These are phyloP conservation scores for Cheilosia pagana DNA, from an alignment of 2,888 invertebrate genomes.

Conservation along the genomic window DNA sequence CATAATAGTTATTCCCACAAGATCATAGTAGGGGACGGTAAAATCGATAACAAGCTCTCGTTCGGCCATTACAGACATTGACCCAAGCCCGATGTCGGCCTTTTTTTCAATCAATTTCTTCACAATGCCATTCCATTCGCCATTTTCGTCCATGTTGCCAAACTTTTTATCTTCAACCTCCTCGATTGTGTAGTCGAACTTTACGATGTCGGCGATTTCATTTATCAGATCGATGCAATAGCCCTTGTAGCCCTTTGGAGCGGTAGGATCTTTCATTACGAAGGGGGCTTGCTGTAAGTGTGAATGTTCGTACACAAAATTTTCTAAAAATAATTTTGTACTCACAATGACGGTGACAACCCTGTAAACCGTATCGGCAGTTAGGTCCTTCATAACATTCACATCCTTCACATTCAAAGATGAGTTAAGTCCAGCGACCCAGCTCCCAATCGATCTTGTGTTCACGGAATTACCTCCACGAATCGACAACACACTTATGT, in stretches of 20 bases:
- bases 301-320: neutral
- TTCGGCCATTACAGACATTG: slow-evolving; percentile 98
- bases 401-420: slow-evolving; percentile 87
- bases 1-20: slow-evolving; percentile 98
- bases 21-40: slow-evolving; percentile 98
- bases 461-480: slow-evolving; percentile 90
- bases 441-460: slow-evolving; percentile 88
- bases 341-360: slow-evolving; percentile 93
- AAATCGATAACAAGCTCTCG: slow-evolving; percentile 98
- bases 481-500: slow-evolving; percentile 88
- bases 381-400: slow-evolving; percentile 88
- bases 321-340: slow-evolving; percentile 63
- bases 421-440: slow-evolving; percentile 90
- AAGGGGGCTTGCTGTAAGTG: slow-evolving; percentile 91
- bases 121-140: slow-evolving; percentile 94
- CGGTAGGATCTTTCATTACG: slow-evolving; percentile 88
- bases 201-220: slow-evolving; percentile 91
- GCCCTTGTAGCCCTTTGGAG: slow-evolving; percentile 89
- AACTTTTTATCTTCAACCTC: slow-evolving; percentile 92
- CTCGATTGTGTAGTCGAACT: slow-evolving; percentile 95
- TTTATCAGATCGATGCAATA: slow-evolving; percentile 98
- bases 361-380: slow-evolving; percentile 93
- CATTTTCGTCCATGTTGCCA: slow-evolving; percentile 94
- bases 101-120: slow-evolving; percentile 91
- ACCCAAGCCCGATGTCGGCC: slow-evolving; percentile 97